Evolutionary conservation across 1,140 invertebrate species (phyloP).

Genomic region (Drosophila equinoxialis): DNA sequence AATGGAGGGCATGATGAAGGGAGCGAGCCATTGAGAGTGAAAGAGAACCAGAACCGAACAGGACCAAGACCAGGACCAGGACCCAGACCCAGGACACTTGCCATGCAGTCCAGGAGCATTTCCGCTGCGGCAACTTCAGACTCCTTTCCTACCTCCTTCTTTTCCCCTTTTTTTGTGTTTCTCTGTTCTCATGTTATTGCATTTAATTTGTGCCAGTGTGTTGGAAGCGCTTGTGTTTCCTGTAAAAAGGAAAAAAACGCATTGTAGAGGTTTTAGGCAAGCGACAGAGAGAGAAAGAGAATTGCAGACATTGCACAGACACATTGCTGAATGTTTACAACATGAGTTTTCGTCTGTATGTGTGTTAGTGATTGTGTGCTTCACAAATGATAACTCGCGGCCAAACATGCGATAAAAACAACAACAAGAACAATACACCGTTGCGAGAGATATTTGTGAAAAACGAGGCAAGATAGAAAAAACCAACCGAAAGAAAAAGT

Average conservation of each 20-base stretch:
- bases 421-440: slow-evolving; percentile 12
- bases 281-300: slow-evolving; percentile 21
- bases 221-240: slow-evolving; percentile 49
- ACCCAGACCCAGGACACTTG: slow-evolving; percentile 7
- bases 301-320: slow-evolving; percentile 64
- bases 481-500: neutral
- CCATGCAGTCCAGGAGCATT: slow-evolving; percentile 30
- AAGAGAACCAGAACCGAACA: too few species aligned
- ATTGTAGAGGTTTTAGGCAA: slow-evolving; percentile 13
- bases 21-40: too few species aligned
- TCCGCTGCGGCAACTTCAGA: slow-evolving; percentile 44
- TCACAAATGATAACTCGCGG: slow-evolving; percentile 72
- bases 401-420: slow-evolving; percentile 67
- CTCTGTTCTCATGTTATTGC: slow-evolving; percentile 66
- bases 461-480: slow-evolving; percentile 32
- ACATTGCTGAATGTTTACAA: slow-evolving; percentile 62
- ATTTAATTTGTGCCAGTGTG: slow-evolving; percentile 73
- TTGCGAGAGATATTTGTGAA: slow-evolving; percentile 50
- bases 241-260: slow-evolving; percentile 8
- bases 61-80: neutral
- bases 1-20: too few species aligned
- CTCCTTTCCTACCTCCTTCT: slow-evolving; percentile 27
- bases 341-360: neutral
- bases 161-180: slow-evolving; percentile 44
- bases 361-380: slow-evolving; percentile 31